Percentiles rank a stretch among this genome's conserved stretches.
Evolutionary conservation across 2,113 vertebrate genomes (phyloP).

Genomic region (Arenaria interpres): DNA sequence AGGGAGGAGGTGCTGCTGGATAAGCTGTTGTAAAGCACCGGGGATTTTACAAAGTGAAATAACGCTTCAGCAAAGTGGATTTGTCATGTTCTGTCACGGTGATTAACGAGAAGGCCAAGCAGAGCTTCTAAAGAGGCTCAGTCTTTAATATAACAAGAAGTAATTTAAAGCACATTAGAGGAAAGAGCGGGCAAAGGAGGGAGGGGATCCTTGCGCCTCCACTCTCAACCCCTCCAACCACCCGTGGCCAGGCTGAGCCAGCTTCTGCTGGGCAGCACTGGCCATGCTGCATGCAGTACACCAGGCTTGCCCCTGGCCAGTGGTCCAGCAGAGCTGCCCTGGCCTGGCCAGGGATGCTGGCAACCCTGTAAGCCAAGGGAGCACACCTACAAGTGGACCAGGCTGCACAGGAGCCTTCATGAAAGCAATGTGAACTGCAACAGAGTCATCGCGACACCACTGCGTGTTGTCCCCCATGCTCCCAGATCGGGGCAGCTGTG

Average conservation of each 20-base stretch:
- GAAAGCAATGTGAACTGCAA: background rate
- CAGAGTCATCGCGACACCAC: background rate
- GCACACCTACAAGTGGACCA: background rate
- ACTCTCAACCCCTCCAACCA: background rate
- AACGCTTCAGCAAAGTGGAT: constrained; percentile 3
- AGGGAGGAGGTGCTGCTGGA: background rate
- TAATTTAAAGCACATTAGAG: background rate
- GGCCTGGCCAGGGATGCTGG: background rate
- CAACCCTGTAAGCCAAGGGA: background rate
- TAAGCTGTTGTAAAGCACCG: background rate
- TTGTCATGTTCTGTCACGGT: background rate
- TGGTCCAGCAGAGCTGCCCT: background rate
- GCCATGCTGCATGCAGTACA: fast-evolving
- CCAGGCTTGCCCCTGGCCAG: background rate
- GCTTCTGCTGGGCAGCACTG: fast-evolving
- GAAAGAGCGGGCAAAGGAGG: background rate
- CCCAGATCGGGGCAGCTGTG: background rate
- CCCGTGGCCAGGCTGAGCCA: fast-evolving
- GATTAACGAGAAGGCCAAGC: background rate
- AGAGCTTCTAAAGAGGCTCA: background rate
- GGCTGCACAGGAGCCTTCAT: background rate
- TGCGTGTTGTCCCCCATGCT: fast-evolving
- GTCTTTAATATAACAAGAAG: background rate
- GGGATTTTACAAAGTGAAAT: background rate
- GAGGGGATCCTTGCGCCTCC: background rate